Base-by-base conservation (phyloP, 2,797 vertebrate species). In the Crocodylus rhombifer region DNA sequence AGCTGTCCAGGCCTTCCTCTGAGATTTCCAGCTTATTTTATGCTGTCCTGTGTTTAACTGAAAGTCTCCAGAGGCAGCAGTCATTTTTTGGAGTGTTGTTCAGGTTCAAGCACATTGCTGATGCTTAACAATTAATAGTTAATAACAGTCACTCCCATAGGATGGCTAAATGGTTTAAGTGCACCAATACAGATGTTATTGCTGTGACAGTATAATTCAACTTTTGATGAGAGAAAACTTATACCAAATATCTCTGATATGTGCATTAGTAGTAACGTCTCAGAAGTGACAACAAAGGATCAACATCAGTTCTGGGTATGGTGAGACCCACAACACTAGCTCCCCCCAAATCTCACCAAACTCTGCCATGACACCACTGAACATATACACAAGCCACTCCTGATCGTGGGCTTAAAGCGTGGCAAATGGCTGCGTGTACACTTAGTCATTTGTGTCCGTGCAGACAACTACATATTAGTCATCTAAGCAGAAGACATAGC, bases 91-190 rank as follows among this genome's bases (percentile, higher is more conserved):
- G 79, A 74, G 25, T 64, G 92, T 87, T 91, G 20, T 20, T 81
- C 12, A 71, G 6, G 11, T 65, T 80, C 30, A 86, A 21, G 5
- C 6, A 61, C 26, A 78, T 36, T 26, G 58, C 58, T 61, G 21
- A 57, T 42, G 23, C 87, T 84, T 51, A 79, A 26, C 73, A 77
- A 69, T 61, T 12, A 89, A n/a, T 61, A 86, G 71, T 69, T 96
- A 86, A 69, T 75, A 28, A 60, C 20, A 91, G 42, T 11, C 75
- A 60, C 14, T 90, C 23, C 85, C 25, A 82, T 82, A 84, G 5
- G 42, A 23, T 62, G 5, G 64, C 73, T 75, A 21, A 80, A 91
- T 86, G 78, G 87, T 73, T 82, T 71, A 82, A 92, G 91, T 84
- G 69, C 15, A 57, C 20, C 26, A 64, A 5, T 42, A 80, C 30